A percentile compares a stretch with the other conserved stretches of the same genome.
These are phyloP conservation scores for Cosmia pyralina DNA, from an alignment of 2,888 invertebrate genomes.

Conservation along the genomic window DNA sequence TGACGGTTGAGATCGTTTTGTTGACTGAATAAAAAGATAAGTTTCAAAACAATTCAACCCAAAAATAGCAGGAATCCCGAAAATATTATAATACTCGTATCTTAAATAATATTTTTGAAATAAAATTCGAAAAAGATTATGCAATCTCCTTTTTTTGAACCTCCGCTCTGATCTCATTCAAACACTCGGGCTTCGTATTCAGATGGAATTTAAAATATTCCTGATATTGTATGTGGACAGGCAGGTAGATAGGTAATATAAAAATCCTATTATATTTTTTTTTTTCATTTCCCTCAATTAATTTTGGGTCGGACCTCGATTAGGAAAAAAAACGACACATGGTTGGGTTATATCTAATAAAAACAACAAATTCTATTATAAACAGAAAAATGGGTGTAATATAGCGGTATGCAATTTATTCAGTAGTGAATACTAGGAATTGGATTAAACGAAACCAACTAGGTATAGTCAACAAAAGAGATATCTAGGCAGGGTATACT, in stretches of 20 bases:
- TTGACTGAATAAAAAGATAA: too few relatives aligned
- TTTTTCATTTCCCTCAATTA: conserved; percentile 28
- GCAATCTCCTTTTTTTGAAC: too few relatives aligned
- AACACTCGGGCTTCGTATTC: conserved; percentile 13
- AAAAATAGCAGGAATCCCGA: too few relatives aligned
- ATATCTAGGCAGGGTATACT: too few relatives aligned
- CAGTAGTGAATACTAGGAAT: conserved; percentile 8
- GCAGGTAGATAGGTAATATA: conserved; percentile 1
- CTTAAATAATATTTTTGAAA: too few relatives aligned
- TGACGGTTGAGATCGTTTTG: too few relatives aligned
- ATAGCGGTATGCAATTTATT: background rate
- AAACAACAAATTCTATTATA: conserved; percentile 23
- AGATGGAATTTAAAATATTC: conserved; percentile 37
- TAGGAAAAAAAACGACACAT: conserved; percentile 9
- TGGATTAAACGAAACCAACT: background rate
- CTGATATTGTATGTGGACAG: conserved; percentile 13
- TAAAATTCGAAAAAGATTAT: too few relatives aligned
- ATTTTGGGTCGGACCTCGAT: conserved; percentile 32
- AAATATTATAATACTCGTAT: too few relatives aligned
- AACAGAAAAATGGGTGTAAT: conserved; percentile 5
- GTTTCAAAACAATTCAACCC: too few relatives aligned
- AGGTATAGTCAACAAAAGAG: background rate
- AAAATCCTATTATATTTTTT: conserved; percentile 28
- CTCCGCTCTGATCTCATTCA: background rate
- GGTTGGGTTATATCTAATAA: conserved; percentile 42